Evolutionary conservation across 2,113 vertebrate species (phyloP), one percentile per base, ranked within the genome.

Genomic region (Nasalis larvatus): DNA sequence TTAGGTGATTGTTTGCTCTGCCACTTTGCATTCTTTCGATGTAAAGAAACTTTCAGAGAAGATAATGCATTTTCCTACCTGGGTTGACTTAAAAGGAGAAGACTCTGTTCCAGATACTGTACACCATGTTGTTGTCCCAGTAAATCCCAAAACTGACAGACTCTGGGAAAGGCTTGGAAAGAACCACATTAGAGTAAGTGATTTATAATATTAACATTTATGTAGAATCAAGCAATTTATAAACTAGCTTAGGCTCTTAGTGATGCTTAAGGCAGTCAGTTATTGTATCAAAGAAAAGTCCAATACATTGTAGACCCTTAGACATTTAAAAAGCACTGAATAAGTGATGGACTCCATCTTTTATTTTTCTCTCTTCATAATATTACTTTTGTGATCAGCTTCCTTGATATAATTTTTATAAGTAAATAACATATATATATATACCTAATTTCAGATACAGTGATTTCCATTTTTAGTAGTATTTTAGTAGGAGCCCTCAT

Each of bases 41-140:
- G 99, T 99, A 42, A 99, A 99, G 98, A 99, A 99, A 94, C 98
- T 99, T 2, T 99, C 99, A 0, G 99, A 99, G 97, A 99, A 99
- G 96, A 99, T 99, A 96, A 99, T 99, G 99, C 99, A 99, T 98
- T 99, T 99, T 93, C 99, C 99, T 58, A 99, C 99, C 0, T 99
- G 99, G 99, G 99, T 99, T 80, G 99, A 99, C 97, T 97, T 99
- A 95, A 99, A 99, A 98, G 99, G 99, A 49, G 99, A 99, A 98
- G 99, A 99, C 98, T 99, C 99, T 0, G 99, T 99, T 11, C 99
- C 99, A 0, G 99, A 99, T 91, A 99, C 99, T 0, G 99, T 99
- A 25, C 99, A 99, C 97, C 99, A 99, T 3, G 99, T 99, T 74
- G 99, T 99, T 47, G 99, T 99, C 35, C 99, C 98, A 0, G 99